Conservation (phyloP, 1,140 invertebrate species). For the Nixonia krombeini region DNA sequence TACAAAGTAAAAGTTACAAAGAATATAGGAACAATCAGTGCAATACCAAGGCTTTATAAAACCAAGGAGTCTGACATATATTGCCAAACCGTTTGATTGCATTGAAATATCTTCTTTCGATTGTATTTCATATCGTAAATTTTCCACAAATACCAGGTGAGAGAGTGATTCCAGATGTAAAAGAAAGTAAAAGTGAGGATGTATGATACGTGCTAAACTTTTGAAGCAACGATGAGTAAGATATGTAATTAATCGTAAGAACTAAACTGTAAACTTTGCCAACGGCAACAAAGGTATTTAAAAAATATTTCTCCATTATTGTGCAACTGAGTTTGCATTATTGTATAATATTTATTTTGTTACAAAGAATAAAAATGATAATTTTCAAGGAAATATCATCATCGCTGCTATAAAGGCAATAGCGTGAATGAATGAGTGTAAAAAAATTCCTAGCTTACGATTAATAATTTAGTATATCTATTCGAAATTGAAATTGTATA, state of each 20-base stretch:
- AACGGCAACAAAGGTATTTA: too few species aligned
- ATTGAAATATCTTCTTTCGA: constrained; percentile 47
- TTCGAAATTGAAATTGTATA: constrained; percentile 52
- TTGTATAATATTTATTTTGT: too few species aligned
- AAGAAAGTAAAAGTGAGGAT: constrained; percentile 1
- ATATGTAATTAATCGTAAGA: too few species aligned
- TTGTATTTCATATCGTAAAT: constrained; percentile 39
- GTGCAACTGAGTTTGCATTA: too few species aligned
- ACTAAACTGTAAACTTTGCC: too few species aligned
- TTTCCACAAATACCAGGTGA: constrained; percentile 40
- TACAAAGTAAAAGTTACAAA: too few species aligned
- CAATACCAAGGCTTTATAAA: constrained; percentile 49
- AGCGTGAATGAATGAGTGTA: too few species aligned
- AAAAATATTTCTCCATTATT: too few species aligned
- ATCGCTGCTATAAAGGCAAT: too few species aligned
- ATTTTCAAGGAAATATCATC: too few species aligned
- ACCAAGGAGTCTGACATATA: constrained; percentile 70
- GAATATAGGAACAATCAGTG: neutral
- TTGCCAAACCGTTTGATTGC: constrained; percentile 68
- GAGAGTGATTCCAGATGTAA: constrained; percentile 19
- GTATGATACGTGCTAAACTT: neutral
- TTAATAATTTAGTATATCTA: neutral
- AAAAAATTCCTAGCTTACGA: too few species aligned
- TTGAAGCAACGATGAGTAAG: constrained; percentile 37
- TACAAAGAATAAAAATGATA: too few species aligned